phyloP scores from a whole-genome alignment of 2,113 vertebrate genomes.

The Alethe castanea region DNA sequence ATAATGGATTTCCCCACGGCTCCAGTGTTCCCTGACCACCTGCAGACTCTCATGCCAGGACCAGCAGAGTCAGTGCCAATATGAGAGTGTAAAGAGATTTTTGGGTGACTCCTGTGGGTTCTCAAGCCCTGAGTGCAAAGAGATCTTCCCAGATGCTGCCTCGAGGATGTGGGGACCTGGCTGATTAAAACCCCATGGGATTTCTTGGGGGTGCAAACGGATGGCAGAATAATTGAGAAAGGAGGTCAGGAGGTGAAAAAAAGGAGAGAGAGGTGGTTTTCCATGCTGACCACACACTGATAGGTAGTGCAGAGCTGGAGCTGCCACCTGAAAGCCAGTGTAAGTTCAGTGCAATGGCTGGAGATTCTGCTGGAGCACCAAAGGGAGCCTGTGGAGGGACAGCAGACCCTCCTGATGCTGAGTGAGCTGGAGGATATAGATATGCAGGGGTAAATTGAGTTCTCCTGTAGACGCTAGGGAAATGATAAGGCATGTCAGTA shows the following conservation, averaged over 20 bases:
- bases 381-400: not conserved
- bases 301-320: not conserved
- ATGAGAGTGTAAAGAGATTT: not conserved
- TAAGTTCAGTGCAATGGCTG: not conserved
- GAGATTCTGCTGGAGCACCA: not conserved
- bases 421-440: not conserved
- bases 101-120: not conserved
- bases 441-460: not conserved
- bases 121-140: not conserved
- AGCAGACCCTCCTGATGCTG: not conserved
- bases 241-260: not conserved
- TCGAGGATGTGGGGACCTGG: fast-evolving
- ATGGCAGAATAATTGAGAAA: not conserved
- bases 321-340: not conserved
- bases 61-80: not conserved
- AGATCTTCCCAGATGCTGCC: not conserved
- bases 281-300: not conserved
- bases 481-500: slow-evolving; percentile 48
- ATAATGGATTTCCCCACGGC: not conserved
- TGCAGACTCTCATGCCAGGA: not conserved
- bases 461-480: slow-evolving; percentile 22
- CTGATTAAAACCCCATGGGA: fast-evolving
- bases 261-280: not conserved
- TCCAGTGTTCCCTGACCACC: not conserved
- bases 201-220: not conserved